Evolutionary conservation across 2,797 vertebrate genomes (phyloP).

Genomic region (Eutrigla gurnardus): DNA sequence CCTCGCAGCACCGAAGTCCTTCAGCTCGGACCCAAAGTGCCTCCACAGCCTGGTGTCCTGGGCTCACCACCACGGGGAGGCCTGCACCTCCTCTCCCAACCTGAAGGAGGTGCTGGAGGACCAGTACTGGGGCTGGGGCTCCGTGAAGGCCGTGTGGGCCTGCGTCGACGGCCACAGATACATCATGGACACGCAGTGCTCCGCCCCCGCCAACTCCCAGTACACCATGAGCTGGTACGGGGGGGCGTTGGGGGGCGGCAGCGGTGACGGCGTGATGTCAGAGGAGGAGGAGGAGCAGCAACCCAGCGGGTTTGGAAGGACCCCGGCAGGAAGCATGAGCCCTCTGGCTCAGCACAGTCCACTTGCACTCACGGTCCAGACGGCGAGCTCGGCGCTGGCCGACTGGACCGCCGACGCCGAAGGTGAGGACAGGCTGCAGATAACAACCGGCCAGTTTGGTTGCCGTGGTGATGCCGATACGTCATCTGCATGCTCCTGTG

Average conservation of each 20-base stretch:
- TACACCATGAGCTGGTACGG: slow-evolving; percentile 5
- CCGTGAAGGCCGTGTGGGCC: slow-evolving; percentile 89
- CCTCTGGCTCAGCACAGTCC: slow-evolving; percentile 37
- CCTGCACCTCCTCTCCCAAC: slow-evolving; percentile 86
- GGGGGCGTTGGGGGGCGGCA: slow-evolving; percentile 10
- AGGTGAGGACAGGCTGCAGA: slow-evolving; percentile 49
- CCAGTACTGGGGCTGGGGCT: slow-evolving; percentile 83
- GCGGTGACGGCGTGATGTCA: slow-evolving; percentile 21
- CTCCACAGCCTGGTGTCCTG: slow-evolving; percentile 91
- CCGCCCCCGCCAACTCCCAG: slow-evolving; percentile 25
- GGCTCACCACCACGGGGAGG: slow-evolving; percentile 88
- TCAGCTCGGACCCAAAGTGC: slow-evolving; percentile 88
- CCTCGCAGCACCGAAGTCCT: slow-evolving; percentile 55
- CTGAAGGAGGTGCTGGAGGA: slow-evolving; percentile 90
- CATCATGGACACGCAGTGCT: slow-evolving; percentile 84
- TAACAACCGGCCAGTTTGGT: too few relatives aligned
- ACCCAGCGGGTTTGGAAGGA: slow-evolving; percentile 10
- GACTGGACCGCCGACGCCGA: slow-evolving; percentile 50
- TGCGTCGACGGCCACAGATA: slow-evolving; percentile 91
- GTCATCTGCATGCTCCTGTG: too few relatives aligned
- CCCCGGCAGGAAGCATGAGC: neutral
- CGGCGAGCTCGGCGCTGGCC: slow-evolving; percentile 54
- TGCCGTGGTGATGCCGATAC: too few relatives aligned
- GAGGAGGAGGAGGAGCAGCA: slow-evolving; percentile 50
- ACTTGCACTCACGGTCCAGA: slow-evolving; percentile 32